Conservation (phyloP, 2,113 vertebrate genomes). For the Leptobrachium ailaonicum region DNA sequence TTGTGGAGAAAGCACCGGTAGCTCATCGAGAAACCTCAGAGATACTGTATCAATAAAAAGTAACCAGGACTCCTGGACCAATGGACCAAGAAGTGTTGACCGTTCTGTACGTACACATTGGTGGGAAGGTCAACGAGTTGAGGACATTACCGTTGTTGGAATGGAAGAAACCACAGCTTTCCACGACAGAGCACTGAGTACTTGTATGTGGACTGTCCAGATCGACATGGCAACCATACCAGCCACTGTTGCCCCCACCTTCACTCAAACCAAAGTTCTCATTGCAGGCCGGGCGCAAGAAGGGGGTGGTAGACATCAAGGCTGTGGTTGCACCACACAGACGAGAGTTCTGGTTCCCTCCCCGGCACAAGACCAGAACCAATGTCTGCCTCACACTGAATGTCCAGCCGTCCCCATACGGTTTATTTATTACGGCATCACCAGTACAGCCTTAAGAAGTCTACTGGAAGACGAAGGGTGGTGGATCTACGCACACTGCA, state of each 20-base stretch:
- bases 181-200: not conserved
- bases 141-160: not conserved
- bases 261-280: not conserved
- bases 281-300: conserved; percentile 23
- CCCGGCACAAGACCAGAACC: conserved; percentile 7
- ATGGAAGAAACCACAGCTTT: too few species aligned
- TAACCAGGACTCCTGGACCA: not conserved
- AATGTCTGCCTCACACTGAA: conserved; percentile 23
- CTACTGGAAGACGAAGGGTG: not conserved
- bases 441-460: conserved; percentile 35
- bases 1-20: not conserved
- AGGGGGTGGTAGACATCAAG: not conserved
- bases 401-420: not conserved
- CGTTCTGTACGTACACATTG: too few species aligned
- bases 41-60: not conserved
- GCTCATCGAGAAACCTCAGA: not conserved
- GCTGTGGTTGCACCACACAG: not conserved
- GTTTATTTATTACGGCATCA: conserved; percentile 29
- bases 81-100: not conserved
- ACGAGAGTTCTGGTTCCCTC: conserved; percentile 14
- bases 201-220: conserved; percentile 6
- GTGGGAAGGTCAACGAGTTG: not conserved
- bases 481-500: not conserved
- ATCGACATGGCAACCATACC: not conserved
- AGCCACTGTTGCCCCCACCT: not conserved